phyloP scores from a whole-genome alignment of 2,888 invertebrate species.

The Stenoptilia bipunctidactyla region DNA sequence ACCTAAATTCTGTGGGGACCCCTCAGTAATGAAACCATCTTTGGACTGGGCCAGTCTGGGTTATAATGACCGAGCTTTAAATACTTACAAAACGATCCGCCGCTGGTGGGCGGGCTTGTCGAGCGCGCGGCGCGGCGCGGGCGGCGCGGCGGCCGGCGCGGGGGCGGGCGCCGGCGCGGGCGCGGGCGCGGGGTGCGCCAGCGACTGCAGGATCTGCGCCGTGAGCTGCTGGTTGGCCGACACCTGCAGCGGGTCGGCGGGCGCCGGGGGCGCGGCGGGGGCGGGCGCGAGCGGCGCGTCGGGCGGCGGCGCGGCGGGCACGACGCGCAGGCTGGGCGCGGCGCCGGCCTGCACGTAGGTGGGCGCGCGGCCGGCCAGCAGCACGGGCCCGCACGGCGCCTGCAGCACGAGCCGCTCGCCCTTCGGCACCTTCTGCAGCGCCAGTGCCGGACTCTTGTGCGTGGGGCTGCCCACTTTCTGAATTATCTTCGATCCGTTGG shows the following conservation, averaged over 20 bases:
- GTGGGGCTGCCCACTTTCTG: conserved; percentile 61
- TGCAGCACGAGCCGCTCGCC: conserved; percentile 54
- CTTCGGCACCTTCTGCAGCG: conserved; percentile 44
- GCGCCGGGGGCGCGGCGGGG: conserved; percentile 40
- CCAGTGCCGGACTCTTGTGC: conserved; percentile 36
- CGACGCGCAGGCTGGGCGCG: conserved; percentile 60
- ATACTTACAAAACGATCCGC: conserved; percentile 58
- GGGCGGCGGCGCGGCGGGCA: conserved; percentile 53
- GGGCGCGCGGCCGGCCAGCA: conserved; percentile 54
- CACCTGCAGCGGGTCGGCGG: conserved; percentile 55
- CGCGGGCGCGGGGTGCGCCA: conserved; percentile 58
- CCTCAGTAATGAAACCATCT: no score
- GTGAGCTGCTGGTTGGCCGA: conserved; percentile 74
- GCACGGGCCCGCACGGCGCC: conserved; percentile 55
- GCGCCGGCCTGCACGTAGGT: conserved; percentile 53
- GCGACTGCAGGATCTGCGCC: conserved; percentile 73
- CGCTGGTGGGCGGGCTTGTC: conserved; percentile 44
- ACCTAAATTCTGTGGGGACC: no score
- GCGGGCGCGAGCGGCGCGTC: conserved; percentile 55
- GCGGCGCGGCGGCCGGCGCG: conserved; percentile 24
- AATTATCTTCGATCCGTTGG: conserved; percentile 52
- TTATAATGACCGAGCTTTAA: neutral
- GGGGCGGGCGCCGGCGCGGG: conserved; percentile 35
- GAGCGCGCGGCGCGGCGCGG: conserved; percentile 30
- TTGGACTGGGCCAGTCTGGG: no score